A percentile compares a stretch with the other conserved stretches of the same genome.
phyloP scores from a whole-genome alignment of 2,797 vertebrate species.

The Bovichtus diacanthus region DNA sequence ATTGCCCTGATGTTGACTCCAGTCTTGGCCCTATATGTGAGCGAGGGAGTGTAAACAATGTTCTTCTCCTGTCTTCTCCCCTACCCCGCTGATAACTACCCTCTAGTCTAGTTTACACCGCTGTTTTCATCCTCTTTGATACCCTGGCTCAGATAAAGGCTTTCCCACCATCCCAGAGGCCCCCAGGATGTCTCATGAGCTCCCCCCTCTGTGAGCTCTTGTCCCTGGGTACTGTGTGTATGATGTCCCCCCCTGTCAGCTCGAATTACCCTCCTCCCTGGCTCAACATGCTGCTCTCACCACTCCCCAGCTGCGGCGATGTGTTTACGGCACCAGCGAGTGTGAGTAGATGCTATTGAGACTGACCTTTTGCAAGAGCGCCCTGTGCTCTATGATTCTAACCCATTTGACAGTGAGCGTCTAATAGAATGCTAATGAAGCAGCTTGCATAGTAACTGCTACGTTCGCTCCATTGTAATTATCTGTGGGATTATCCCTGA shows the following conservation, averaged over 20 bases:
- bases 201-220: slow-evolving; percentile 49
- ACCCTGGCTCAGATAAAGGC: slow-evolving; percentile 69
- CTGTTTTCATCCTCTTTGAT: slow-evolving; percentile 64
- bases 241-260: slow-evolving; percentile 60
- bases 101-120: slow-evolving; percentile 49
- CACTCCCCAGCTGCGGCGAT: slow-evolving; percentile 63
- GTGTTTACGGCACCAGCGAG: slow-evolving; percentile 64
- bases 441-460: slow-evolving; percentile 39
- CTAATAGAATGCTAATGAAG: slow-evolving; percentile 76
- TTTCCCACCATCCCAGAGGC: slow-evolving; percentile 62
- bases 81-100: slow-evolving; percentile 46
- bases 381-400: slow-evolving; percentile 68
- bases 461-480: slow-evolving; percentile 55
- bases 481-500: slow-evolving; percentile 52
- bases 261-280: slow-evolving; percentile 65
- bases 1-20: slow-evolving; percentile 2
- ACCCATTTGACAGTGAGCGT: slow-evolving; percentile 73
- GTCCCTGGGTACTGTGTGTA: slow-evolving; percentile 52
- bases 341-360: slow-evolving; percentile 67
- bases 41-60: slow-evolving; percentile 52
- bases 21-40: background rate
- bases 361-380: slow-evolving; percentile 71
- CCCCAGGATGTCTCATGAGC: slow-evolving; percentile 62
- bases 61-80: slow-evolving; percentile 24
- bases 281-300: slow-evolving; percentile 63